phyloP scores from a whole-genome alignment of 2,888 invertebrate species.

The Aleiodes testaceus region DNA sequence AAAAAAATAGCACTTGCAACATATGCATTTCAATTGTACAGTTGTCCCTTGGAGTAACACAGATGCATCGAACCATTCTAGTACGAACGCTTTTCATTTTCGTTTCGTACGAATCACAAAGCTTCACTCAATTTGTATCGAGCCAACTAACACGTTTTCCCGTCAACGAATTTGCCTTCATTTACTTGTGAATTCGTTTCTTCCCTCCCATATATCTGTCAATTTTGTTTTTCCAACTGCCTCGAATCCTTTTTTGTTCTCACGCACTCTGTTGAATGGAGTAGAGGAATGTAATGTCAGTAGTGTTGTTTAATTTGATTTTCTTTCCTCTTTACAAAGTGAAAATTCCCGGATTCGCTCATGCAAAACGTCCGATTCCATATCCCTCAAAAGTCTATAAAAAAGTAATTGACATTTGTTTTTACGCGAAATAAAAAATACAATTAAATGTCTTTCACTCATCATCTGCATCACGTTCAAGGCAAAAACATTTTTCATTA shows the following conservation, averaged over 20 bases:
- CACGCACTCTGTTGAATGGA: constrained; percentile 2
- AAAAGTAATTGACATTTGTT: constrained; percentile 32
- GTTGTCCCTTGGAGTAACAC: constrained; percentile 29
- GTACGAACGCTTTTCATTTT: constrained; percentile 45
- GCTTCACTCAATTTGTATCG: constrained; percentile 51
- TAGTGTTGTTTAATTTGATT: background rate
- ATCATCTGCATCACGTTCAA: constrained; percentile 9
- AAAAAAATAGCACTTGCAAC: background rate
- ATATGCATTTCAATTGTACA: constrained; percentile 25
- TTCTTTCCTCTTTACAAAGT: background rate
- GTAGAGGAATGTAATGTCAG: constrained; percentile 18
- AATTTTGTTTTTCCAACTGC: background rate
- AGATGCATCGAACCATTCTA: constrained; percentile 37
- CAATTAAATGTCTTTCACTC: background rate
- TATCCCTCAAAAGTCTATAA: background rate
- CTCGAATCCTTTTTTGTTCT: background rate
- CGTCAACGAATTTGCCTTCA: background rate
- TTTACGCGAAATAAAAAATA: background rate
- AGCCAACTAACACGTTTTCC: constrained; percentile 31
- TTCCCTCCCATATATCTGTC: background rate
- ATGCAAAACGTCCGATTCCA: constrained; percentile 28
- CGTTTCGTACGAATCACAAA: constrained; percentile 43
- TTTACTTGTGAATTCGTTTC: constrained; percentile 16
- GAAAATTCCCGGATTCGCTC: constrained; percentile 11
- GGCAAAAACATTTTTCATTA: constrained; percentile 1